A percentile compares a stretch with the other conserved stretches of the same genome.
Conservation (phyloP, 2,888 invertebrate genomes). For the Erebia epiphron region DNA sequence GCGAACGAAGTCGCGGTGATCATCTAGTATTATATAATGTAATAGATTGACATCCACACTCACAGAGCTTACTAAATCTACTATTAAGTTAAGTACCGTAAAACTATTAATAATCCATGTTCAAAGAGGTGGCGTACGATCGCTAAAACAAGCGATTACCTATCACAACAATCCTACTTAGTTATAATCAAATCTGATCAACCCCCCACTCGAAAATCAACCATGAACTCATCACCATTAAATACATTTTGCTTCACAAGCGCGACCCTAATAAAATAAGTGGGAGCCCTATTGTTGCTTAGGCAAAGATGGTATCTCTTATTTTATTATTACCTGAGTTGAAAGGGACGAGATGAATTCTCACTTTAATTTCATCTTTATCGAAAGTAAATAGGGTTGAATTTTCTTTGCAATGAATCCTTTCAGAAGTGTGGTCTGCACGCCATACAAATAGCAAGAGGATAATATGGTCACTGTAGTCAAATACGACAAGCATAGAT, state of each 20-base stretch:
- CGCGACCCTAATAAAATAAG: constrained; percentile 63
- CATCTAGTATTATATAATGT: too few relatives aligned
- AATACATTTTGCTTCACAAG: constrained; percentile 45
- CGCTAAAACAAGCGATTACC: constrained; percentile 68
- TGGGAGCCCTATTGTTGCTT: constrained; percentile 76
- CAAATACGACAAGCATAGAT: constrained; percentile 31
- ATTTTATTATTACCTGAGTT: constrained; percentile 77
- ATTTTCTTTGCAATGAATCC: constrained; percentile 30
- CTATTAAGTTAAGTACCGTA: constrained; percentile 11
- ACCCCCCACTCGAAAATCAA: constrained; percentile 43
- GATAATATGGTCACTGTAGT: constrained; percentile 35
- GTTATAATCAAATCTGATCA: constrained; percentile 57
- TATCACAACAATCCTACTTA: constrained; percentile 68
- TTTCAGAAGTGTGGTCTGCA: constrained; percentile 33
- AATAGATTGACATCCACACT: too few relatives aligned
- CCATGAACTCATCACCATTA: constrained; percentile 40
- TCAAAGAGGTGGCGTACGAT: constrained; percentile 63
- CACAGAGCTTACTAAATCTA: neutral
- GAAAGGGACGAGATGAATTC: constrained; percentile 56
- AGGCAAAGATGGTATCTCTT: constrained; percentile 79
- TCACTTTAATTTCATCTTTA: constrained; percentile 44
- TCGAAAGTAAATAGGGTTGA: constrained; percentile 19
- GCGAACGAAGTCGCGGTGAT: too few relatives aligned
- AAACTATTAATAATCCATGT: constrained; percentile 24
- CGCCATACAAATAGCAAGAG: constrained; percentile 25